Conservation (phyloP, 2,113 vertebrate species). For the Lamprotornis superbus region DNA sequence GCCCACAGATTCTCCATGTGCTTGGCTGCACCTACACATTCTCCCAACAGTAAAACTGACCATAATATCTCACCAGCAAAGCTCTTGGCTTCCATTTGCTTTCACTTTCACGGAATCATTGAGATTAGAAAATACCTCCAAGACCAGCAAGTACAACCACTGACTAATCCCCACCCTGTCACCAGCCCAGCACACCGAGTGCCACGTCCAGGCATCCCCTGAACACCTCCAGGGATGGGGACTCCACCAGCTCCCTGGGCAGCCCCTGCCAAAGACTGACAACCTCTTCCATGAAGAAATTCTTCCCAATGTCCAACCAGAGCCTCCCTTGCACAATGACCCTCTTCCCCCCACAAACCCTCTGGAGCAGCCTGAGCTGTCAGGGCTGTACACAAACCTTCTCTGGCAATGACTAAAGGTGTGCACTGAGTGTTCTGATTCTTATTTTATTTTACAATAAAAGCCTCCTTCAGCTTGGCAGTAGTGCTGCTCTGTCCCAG, state of each 20-base stretch:
- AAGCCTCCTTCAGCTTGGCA: neutral
- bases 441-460: neutral
- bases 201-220: rapidly evolving
- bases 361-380: neutral
- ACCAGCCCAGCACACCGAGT: neutral
- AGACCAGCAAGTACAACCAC: rapidly evolving
- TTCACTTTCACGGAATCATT: neutral
- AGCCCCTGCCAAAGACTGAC: neutral
- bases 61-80: neutral
- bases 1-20: neutral
- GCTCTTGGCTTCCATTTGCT: neutral
- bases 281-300: neutral
- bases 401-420: neutral
- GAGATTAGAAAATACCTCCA: neutral
- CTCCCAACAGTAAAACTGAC: neutral
- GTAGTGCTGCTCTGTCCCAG: neutral
- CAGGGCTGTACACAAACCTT: neutral
- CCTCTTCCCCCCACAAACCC: no score
- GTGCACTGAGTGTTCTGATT: neutral
- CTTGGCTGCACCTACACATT: neutral
- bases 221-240: neutral
- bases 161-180: neutral
- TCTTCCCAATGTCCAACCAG: neutral
- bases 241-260: neutral
- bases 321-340: neutral